Evolutionary conservation across 2,888 invertebrate genomes (phyloP).

Genomic region (Agrochola lychnidis): DNA sequence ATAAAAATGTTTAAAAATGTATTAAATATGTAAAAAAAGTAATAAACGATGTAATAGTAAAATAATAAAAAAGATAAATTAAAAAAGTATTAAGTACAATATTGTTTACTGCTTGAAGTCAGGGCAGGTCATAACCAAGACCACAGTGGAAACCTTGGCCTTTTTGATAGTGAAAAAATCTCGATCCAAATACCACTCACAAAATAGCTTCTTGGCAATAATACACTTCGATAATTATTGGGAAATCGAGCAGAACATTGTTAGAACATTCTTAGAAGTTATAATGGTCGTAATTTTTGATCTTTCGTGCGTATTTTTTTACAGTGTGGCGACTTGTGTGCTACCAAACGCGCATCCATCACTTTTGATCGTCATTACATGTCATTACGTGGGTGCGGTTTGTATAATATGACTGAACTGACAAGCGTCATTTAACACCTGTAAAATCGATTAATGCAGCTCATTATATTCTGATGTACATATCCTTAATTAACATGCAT

Average conservation of each 20-base stretch:
- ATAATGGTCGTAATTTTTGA: slow-evolving; percentile 17
- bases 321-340: slow-evolving; percentile 13
- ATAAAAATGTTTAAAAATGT: no score
- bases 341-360: slow-evolving; percentile 41
- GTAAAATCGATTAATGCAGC: slow-evolving; percentile 37
- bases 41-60: no score
- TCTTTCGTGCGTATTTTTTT: slow-evolving; percentile 28
- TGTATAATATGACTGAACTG: slow-evolving; percentile 29
- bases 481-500: slow-evolving; percentile 28
- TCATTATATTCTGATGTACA: slow-evolving; percentile 26
- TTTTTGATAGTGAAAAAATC: slow-evolving; percentile 22
- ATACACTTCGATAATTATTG: slow-evolving; percentile 42
- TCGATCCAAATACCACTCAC: slow-evolving; percentile 1
- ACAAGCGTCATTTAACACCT: slow-evolving; percentile 55
- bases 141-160: background rate
- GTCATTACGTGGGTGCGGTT: slow-evolving; percentile 37
- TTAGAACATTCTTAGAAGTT: slow-evolving; percentile 43
- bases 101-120: background rate
- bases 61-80: background rate
- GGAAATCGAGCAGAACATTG: slow-evolving; percentile 43
- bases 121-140: no score
- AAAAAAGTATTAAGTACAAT: background rate
- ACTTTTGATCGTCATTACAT: slow-evolving; percentile 37
- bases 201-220: background rate
- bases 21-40: no score